Conservation (phyloP, 2,797 vertebrate genomes). For the Zalophus californianus region DNA sequence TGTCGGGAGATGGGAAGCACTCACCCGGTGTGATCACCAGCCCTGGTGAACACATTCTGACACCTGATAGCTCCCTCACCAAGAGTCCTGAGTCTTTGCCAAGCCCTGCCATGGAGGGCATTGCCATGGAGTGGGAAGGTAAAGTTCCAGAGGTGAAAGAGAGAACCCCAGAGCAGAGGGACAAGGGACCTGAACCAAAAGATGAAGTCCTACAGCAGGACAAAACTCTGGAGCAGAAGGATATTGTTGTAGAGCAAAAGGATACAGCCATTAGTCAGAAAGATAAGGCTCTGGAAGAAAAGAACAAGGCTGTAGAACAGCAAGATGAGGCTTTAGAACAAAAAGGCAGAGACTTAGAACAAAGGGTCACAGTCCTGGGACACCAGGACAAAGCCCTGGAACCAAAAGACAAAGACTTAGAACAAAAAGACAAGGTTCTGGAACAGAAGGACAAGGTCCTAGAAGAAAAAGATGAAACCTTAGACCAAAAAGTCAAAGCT, state of each 20-base stretch:
- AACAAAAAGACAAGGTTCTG: conserved; percentile 24
- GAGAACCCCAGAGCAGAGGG: conserved; percentile 36
- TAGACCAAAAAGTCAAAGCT: conserved; percentile 29
- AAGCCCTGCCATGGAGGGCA: conserved; percentile 69
- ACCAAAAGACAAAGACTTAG: background rate
- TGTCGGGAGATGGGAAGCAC: background rate
- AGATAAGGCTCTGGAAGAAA: conserved; percentile 26
- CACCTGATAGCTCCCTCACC: conserved; percentile 71
- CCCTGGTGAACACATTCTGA: conserved; percentile 53
- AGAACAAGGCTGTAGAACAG: background rate
- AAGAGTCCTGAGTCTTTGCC: conserved; percentile 72
- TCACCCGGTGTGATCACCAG: conserved; percentile 26
- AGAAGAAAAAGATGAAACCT: conserved; percentile 42
- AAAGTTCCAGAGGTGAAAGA: conserved; percentile 56
- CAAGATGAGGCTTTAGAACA: conserved; percentile 42
- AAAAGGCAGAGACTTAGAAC: conserved; percentile 22
- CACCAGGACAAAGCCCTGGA: background rate
- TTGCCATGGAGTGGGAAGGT: conserved; percentile 70
- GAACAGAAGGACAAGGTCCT: conserved; percentile 3
- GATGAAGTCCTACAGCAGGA: conserved; percentile 1
- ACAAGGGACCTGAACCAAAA: background rate
- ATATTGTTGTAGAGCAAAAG: background rate
- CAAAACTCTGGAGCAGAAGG: conserved; percentile 34
- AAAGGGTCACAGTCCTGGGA: background rate
- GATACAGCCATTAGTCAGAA: background rate